Base-by-base conservation (phyloP, 2,113 vertebrate species). In the Mesitornis unicolor region DNA sequence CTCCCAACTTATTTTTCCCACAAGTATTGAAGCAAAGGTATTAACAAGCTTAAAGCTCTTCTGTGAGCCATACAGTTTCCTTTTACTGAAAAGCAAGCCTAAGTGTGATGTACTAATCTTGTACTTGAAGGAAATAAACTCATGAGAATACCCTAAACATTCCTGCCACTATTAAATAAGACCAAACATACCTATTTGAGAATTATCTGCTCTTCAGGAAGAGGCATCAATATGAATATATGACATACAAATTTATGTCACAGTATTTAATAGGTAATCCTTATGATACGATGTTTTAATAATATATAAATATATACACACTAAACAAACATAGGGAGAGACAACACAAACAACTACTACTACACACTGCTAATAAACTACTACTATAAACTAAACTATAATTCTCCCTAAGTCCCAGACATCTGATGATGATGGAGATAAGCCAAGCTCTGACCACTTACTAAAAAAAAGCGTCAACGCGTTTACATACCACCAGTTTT, bases 401-500 rank as follows among this genome's bases (percentile, higher is more conserved):
- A 15, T 9, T 65, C 10, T 11, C 35, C 1, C 2, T 3, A 68
- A 21, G 13, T 3, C 28, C 9, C 35, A 38, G 8, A 29, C 2
- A 6, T 3, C 14, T 1, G 42, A 0, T 33, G 14, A n/a, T 9
- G 31, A 3, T 0, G 13, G 11, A 22, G 9, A 15, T 2, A 69
- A 61, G 11, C 5, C 53, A 35, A 36, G 16, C 14, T 65, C 5
- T 24, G 28, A 45, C 21, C 36, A 63, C n/a, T 63, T 25, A 40
- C 33, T 3, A 7, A 25, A 6, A 54, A 19, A 47, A 38, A 31
- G 51, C 2, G 4, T 1, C 89, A 26, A 6, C 2, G 13, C 0
- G 7, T 26, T 24, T 69, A 93, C 98, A 76, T 97, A 99, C 99
- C 98, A 98, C 84, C 80, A 99, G 98, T 29, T 97, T 99, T 33